Base-by-base conservation (phyloP, 2,888 invertebrate species). In the Cantharis rustica region DNA sequence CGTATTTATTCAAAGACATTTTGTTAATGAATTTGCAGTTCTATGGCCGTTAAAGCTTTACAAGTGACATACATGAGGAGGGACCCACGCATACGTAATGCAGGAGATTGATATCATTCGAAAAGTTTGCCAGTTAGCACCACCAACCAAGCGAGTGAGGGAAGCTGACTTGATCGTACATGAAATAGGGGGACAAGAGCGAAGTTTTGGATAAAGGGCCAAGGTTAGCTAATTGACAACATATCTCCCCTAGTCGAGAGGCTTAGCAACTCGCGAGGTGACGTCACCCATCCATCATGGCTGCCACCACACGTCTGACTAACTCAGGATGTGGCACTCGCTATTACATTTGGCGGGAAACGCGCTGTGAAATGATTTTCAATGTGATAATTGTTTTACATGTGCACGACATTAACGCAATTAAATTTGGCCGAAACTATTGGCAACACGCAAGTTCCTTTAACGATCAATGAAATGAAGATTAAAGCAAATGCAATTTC, bases 231-330 rank as follows among this genome's bases (percentile, higher is more conserved):
- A 85, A 85, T 85, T 85, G 85, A 84, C 84, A 81, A 83, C 82
- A 82, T 83, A 81, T 84, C 82, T 83, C 83, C 84, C 84, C 82
- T 82, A 81, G 80, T 79, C 81, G 80, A 82, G 80, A 80, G 80
- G 84, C 82, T 82, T 84, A 82, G 80, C 82, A 80, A 81, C 80
- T 81, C 81, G 78, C 80, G 75, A 74, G 82, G 80, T 84, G 84
- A 84, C 85, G 84, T 84, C 84, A 84, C 75, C 79, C 81, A 83
- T 83, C 84, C 84, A 85, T 85, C 84, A 85, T 85, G 85, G 84
- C 85, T 81, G 81, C 81, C 79, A 77, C 78, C 78, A 79, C 77
- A 76, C 79, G 78, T 79, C 74, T 70, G 68, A 72, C 63, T 75
- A 77, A 80, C 71, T 77, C 81, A 80, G 81, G 80, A 82, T 81